Conservation (phyloP, 2,888 invertebrate species). For the Drosophila gaucha region DNA sequence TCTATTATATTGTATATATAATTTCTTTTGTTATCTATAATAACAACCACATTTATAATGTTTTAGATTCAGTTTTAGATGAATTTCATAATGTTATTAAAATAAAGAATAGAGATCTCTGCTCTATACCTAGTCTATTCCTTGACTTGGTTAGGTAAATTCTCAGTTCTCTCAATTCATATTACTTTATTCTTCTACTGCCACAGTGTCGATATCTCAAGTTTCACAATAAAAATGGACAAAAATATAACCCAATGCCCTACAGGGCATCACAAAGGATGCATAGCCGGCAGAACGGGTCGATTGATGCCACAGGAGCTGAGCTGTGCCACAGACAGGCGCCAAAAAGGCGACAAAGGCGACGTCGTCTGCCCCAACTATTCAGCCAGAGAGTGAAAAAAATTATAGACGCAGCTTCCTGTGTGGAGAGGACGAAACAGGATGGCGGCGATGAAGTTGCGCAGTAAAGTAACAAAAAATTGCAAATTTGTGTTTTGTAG, state of each 20-base stretch:
- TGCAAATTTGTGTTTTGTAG: conserved; percentile 74
- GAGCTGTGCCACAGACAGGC: conserved; percentile 57
- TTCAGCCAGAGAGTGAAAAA: conserved; percentile 31
- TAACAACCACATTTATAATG: too few species aligned
- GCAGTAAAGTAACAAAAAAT: conserved; percentile 58
- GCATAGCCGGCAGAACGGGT: conserved; percentile 23
- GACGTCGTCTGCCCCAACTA: conserved; percentile 55
- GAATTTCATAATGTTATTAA: too few species aligned
- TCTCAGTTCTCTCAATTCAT: not conserved
- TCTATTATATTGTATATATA: too few species aligned
- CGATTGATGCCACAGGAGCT: conserved; percentile 44
- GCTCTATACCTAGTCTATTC: not conserved
- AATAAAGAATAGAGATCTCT: not conserved
- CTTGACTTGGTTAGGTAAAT: not conserved
- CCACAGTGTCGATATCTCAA: conserved; percentile 13
- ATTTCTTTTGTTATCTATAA: too few species aligned
- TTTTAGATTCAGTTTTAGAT: too few species aligned
- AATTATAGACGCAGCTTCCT: conserved; percentile 71
- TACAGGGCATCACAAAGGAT: conserved; percentile 45
- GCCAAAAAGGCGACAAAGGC: conserved; percentile 71
- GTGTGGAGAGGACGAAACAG: conserved; percentile 47
- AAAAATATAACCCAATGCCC: conserved; percentile 34
- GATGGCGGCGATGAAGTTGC: conserved; percentile 54
- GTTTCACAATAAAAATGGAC: conserved; percentile 13
- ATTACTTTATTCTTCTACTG: not conserved